Conservation (phyloP, 1,140 invertebrate genomes). For the Zaprionus gabonicus region DNA sequence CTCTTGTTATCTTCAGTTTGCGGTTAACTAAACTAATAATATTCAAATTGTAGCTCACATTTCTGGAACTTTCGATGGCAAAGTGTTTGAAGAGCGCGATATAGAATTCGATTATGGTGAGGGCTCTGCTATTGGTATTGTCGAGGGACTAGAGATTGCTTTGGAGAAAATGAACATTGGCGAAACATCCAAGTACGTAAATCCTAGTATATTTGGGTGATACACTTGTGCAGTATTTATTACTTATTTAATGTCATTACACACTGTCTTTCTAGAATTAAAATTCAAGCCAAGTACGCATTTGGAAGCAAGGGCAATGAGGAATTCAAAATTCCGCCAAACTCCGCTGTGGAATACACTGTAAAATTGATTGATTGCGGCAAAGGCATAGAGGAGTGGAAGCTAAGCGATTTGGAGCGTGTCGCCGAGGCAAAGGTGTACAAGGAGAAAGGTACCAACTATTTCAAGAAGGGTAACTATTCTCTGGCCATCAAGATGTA, state of each 20-base stretch:
- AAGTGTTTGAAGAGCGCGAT: conserved; percentile 91
- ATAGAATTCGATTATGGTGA: conserved; percentile 95
- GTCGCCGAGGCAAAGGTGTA: conserved; percentile 92
- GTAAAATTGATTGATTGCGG: conserved; percentile 94
- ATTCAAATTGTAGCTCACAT: conserved; percentile 89
- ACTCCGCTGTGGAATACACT: conserved; percentile 92
- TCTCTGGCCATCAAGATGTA: conserved; percentile 95
- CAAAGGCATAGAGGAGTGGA: conserved; percentile 92
- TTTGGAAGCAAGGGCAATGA: conserved; percentile 91
- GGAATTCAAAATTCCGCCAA: conserved; percentile 91
- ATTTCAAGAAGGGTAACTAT: conserved; percentile 93
- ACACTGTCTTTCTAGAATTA: conserved; percentile 61
- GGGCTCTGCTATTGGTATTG: conserved; percentile 90
- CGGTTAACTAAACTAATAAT: conserved; percentile 47
- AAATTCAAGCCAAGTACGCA: conserved; percentile 92
- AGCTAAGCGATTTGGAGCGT: conserved; percentile 91
- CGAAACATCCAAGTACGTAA: conserved; percentile 88
- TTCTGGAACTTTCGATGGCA: conserved; percentile 89
- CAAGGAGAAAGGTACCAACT: conserved; percentile 96
- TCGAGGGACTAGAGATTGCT: conserved; percentile 94
- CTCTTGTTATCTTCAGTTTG: conserved; percentile 22
- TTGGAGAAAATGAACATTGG: conserved; percentile 92
- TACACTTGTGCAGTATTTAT: neutral
- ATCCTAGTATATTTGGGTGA: neutral
- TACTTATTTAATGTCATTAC: neutral